Conservation (phyloP, 2,888 invertebrate genomes). For the Orchesellides sinensis region DNA sequence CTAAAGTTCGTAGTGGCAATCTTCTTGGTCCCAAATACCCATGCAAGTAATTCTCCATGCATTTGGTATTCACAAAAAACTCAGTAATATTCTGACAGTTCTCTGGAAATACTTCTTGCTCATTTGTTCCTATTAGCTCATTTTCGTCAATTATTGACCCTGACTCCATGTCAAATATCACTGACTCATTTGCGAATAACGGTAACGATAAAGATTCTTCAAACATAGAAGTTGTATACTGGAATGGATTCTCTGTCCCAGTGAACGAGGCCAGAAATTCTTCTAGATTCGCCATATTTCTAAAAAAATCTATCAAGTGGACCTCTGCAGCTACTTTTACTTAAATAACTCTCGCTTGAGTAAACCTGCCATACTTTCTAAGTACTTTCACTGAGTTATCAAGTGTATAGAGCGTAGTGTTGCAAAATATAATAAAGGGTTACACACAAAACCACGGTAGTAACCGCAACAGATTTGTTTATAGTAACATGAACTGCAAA, state of each 20-base stretch:
- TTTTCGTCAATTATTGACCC: not conserved
- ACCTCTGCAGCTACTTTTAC: too few relatives aligned
- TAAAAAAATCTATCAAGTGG: too few relatives aligned
- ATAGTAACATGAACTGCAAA: too few relatives aligned
- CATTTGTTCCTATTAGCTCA: not conserved
- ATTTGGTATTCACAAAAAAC: conserved; percentile 33
- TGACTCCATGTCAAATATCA: not conserved
- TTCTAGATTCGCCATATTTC: conserved; percentile 35
- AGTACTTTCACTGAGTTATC: too few relatives aligned
- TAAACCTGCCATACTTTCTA: too few relatives aligned
- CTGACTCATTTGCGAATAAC: conserved; percentile 14
- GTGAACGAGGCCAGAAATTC: conserved; percentile 19
- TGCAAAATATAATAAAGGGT: too few relatives aligned
- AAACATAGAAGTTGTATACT: conserved; percentile 15
- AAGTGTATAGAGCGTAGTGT: too few relatives aligned
- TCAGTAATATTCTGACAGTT: conserved; percentile 42
- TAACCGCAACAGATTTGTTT: too few relatives aligned
- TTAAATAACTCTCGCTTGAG: too few relatives aligned
- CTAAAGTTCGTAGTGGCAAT: conserved; percentile 71
- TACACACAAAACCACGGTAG: too few relatives aligned
- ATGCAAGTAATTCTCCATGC: conserved; percentile 41
- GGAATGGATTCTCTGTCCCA: conserved; percentile 33
- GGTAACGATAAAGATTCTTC: conserved; percentile 22
- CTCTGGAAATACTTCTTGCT: conserved; percentile 1
- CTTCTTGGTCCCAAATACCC: conserved; percentile 48